phyloP scores from a whole-genome alignment of 2,113 vertebrate genomes.

The Engraulis encrasicolus region DNA sequence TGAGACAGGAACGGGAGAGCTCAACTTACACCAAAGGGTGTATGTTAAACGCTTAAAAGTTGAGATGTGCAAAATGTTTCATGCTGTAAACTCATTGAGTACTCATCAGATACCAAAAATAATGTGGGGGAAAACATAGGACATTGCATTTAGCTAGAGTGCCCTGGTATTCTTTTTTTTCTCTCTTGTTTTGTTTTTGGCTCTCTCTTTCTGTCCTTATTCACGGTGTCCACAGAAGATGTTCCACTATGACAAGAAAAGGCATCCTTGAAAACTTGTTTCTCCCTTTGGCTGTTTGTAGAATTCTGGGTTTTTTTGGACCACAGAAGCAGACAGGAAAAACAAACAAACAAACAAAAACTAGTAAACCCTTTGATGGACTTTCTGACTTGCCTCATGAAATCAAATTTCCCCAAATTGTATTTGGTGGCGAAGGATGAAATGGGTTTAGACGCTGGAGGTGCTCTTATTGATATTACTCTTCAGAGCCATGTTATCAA shows the following conservation, averaged over 20 bases:
- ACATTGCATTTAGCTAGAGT: slow-evolving; percentile 30
- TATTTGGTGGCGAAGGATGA: slow-evolving; percentile 1
- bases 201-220: slow-evolving; percentile 35
- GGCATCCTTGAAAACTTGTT: slow-evolving; percentile 41
- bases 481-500: neutral
- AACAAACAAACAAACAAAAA: neutral
- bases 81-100: slow-evolving; percentile 25
- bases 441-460: neutral
- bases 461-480: neutral
- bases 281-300: slow-evolving; percentile 42
- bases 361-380: neutral
- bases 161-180: neutral
- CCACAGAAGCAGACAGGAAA: slow-evolving; percentile 45
- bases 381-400: slow-evolving; percentile 3
- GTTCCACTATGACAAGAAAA: slow-evolving; percentile 28
- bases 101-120: slow-evolving; percentile 45
- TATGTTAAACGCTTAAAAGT: slow-evolving; percentile 10
- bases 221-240: slow-evolving; percentile 40
- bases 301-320: slow-evolving; percentile 59
- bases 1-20: slow-evolving; percentile 18
- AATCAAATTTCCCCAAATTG: slow-evolving; percentile 21
- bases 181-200: slow-evolving; percentile 15
- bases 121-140: slow-evolving; percentile 21
- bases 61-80: slow-evolving; percentile 26
- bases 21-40: slow-evolving; percentile 38